Percentiles rank a stretch among this genome's conserved stretches.
These are phyloP conservation scores for Clinocottus analis DNA, from an alignment of 2,113 vertebrate genomes.

Conservation along the genomic window DNA sequence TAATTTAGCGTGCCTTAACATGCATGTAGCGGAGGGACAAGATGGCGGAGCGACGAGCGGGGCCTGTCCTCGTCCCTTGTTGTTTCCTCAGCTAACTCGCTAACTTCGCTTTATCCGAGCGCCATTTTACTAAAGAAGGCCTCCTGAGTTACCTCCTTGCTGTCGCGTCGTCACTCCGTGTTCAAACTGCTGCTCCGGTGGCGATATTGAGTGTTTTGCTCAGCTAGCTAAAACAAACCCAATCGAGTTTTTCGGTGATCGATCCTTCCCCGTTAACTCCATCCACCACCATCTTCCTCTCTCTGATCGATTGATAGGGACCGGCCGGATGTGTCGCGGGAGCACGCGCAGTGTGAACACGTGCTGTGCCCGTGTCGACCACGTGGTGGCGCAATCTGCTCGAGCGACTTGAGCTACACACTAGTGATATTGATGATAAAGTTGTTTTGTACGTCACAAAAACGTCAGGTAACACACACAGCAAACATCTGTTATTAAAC, in stretches of 20 bases:
- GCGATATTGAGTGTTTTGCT: conserved; percentile 23
- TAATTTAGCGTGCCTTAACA: conserved; percentile 83
- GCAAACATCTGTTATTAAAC: not conserved
- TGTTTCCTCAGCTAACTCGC: conserved; percentile 39
- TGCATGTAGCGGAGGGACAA: conserved; percentile 65
- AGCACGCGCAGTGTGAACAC: conserved; percentile 61
- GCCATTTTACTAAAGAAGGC: conserved; percentile 42
- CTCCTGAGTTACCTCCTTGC: conserved; percentile 54
- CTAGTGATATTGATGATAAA: not conserved
- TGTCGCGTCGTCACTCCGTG: not conserved
- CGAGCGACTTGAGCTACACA: no score
- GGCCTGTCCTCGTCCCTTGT: conserved; percentile 47
- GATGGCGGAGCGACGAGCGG: conserved; percentile 69
- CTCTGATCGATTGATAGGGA: conserved; percentile 88
- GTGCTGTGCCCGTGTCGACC: not conserved
- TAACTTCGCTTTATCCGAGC: not conserved
- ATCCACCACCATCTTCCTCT: conserved; percentile 84
- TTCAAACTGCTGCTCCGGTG: not conserved
- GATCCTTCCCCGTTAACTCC: conserved; percentile 73
- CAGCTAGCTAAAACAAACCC: conserved; percentile 56
- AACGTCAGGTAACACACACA: not conserved
- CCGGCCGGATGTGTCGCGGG: conserved; percentile 65
- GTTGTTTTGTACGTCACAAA: not conserved
- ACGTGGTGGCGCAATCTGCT: conserved; percentile 41
- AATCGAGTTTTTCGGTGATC: conserved; percentile 87